These are phyloP conservation scores for Glaucomys volans DNA, from an alignment of 2,113 vertebrate species.

Conservation along the genomic window DNA sequence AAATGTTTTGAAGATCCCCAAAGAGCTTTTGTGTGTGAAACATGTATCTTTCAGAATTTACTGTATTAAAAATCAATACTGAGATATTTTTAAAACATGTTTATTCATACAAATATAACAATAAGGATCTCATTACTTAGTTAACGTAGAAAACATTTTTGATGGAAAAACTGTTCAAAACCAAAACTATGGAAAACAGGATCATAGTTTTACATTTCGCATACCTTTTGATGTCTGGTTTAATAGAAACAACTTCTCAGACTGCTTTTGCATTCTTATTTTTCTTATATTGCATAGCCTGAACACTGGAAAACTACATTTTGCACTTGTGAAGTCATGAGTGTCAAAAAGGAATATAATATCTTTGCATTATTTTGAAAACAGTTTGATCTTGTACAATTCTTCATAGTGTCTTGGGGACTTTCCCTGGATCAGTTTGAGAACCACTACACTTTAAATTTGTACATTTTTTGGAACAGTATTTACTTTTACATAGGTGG, in stretches of 20 bases:
- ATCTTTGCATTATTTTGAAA: neutral
- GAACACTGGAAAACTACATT: neutral
- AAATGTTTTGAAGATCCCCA: neutral
- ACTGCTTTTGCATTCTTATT: neutral
- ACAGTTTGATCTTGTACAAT: neutral
- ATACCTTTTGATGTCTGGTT: neutral
- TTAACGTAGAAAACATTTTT: constrained; percentile 35
- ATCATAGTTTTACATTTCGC: neutral
- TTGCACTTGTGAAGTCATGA: neutral
- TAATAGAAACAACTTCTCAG: neutral
- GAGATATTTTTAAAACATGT: constrained; percentile 18
- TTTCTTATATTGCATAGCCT: neutral
- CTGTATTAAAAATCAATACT: constrained; percentile 32
- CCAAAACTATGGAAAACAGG: neutral
- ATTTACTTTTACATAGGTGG: neutral
- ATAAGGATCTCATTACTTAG: neutral
- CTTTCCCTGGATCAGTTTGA: neutral
- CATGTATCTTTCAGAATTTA: neutral
- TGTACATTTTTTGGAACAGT: neutral
- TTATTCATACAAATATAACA: constrained; percentile 34
- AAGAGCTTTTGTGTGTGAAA: constrained; percentile 29
- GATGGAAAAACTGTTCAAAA: constrained; percentile 25
- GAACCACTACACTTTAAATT: neutral
- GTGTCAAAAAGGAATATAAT: neutral
- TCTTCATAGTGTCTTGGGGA: neutral